Evolutionary conservation across 2,888 invertebrate species (phyloP).

Genomic region (Dicranocentrus wangi): DNA sequence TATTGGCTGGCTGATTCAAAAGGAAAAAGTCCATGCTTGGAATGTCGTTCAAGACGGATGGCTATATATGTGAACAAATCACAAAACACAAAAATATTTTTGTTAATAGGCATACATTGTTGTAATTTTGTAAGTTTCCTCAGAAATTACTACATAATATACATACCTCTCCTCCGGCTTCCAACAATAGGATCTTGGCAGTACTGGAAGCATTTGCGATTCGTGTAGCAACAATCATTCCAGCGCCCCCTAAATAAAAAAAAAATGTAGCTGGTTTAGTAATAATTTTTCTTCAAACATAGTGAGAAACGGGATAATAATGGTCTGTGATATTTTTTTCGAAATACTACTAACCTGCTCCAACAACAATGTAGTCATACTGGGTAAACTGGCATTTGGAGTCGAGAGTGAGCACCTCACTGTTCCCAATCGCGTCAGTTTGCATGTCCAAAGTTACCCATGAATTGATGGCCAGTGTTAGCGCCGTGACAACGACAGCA

Average conservation of each 20-base stretch:
- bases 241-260: constrained; percentile 23
- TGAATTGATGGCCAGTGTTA: background rate
- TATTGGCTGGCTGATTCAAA: constrained; percentile 30
- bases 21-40: constrained; percentile 33
- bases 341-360: constrained; percentile 1
- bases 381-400: background rate
- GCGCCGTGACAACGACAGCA: background rate
- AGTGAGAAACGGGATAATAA: too few relatives aligned
- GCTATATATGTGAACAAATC: background rate
- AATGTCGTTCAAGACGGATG: constrained; percentile 24
- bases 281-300: background rate
- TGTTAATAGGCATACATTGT: too few relatives aligned
- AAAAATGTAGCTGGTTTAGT: background rate
- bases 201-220: constrained; percentile 34
- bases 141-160: too few relatives aligned
- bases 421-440: background rate
- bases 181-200: constrained; percentile 23
- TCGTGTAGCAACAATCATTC: constrained; percentile 45
- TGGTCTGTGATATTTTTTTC: too few relatives aligned
- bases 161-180: constrained; percentile 41
- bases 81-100: too few relatives aligned
- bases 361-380: constrained; percentile 48
- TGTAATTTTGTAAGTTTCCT: too few relatives aligned
- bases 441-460: constrained; percentile 26
- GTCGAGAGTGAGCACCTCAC: constrained; percentile 4